A percentile compares a stretch with the other conserved stretches of the same genome.
phyloP scores from a whole-genome alignment of 2,888 invertebrate species.

The Mesochorus sp. region DNA sequence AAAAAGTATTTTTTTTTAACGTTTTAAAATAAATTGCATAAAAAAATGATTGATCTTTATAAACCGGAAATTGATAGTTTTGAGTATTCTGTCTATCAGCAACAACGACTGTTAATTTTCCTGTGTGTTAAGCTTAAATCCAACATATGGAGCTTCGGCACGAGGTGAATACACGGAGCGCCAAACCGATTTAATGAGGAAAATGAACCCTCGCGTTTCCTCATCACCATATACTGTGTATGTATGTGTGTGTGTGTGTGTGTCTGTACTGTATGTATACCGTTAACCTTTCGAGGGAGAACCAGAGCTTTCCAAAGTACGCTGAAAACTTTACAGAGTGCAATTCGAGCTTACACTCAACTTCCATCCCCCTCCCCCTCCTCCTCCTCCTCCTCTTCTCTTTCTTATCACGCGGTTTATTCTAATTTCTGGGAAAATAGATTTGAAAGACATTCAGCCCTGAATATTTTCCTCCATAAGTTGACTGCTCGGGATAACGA shows the following conservation, averaged over 20 bases:
- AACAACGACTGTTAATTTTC: conserved; percentile 17
- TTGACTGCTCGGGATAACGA: not conserved
- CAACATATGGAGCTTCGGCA: not conserved
- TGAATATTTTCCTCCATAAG: not conserved
- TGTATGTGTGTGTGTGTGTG: too few relatives aligned
- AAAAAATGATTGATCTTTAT: not conserved
- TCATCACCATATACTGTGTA: conserved; percentile 20
- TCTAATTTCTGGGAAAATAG: not conserved
- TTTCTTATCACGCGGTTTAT: not conserved
- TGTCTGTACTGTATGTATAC: not conserved
- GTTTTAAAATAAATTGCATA: not conserved
- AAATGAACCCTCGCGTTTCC: conserved; percentile 40
- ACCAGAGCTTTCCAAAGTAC: not conserved
- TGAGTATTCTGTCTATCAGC: not conserved
- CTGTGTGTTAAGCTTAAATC: conserved; percentile 9
- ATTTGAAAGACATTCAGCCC: not conserved
- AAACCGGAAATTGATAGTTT: not conserved
- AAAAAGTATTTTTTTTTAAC: too few relatives aligned
- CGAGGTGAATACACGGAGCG: not conserved
- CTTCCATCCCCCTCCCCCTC: too few relatives aligned
- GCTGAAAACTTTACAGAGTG: not conserved
- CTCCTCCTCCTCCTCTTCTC: not conserved
- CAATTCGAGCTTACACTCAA: not conserved
- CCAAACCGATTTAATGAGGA: conserved; percentile 49
- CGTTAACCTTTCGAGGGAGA: not conserved